These are phyloP conservation scores for Cyrtonyx montezumae DNA, from an alignment of 2,113 vertebrate species.

Conservation along the genomic window DNA sequence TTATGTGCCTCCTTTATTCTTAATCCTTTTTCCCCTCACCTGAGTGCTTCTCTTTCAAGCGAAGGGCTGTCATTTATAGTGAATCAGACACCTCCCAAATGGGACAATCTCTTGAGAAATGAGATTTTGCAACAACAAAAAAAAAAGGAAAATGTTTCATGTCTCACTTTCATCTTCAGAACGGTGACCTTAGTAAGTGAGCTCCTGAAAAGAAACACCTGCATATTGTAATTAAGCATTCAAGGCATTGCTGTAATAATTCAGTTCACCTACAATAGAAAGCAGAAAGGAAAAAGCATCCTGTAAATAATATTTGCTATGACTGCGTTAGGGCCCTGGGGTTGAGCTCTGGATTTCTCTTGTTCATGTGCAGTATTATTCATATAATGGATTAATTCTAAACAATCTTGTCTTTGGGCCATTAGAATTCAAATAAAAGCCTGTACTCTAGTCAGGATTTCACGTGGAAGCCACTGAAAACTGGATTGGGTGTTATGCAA, in stretches of 20 bases:
- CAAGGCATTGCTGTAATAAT: neutral
- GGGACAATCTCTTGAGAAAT: constrained; percentile 45
- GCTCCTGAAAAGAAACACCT: constrained; percentile 63
- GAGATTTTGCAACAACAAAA: constrained; percentile 26
- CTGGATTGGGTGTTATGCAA: neutral
- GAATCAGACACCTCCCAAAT: constrained; percentile 25
- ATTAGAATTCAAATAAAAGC: neutral
- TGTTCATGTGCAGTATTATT: neutral
- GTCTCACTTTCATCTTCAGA: constrained; percentile 65
- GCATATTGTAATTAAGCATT: constrained; percentile 63
- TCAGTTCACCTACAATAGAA: neutral
- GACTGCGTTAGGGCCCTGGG: neutral
- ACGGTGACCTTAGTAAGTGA: constrained; percentile 51
- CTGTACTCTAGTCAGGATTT: neutral
- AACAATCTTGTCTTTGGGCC: neutral
- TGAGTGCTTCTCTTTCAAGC: neutral
- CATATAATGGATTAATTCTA: neutral
- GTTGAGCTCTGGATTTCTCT: neutral
- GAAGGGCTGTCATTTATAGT: constrained; percentile 5
- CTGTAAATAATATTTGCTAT: neutral
- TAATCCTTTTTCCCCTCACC: neutral
- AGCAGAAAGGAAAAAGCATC: neutral
- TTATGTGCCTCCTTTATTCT: neutral
- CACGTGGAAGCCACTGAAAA: neutral
- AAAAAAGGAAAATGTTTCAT: constrained; percentile 52